A percentile compares a stretch with the other conserved stretches of the same genome.
Conservation (phyloP, 1,140 invertebrate genomes). For the Euwallacea fornicatus region DNA sequence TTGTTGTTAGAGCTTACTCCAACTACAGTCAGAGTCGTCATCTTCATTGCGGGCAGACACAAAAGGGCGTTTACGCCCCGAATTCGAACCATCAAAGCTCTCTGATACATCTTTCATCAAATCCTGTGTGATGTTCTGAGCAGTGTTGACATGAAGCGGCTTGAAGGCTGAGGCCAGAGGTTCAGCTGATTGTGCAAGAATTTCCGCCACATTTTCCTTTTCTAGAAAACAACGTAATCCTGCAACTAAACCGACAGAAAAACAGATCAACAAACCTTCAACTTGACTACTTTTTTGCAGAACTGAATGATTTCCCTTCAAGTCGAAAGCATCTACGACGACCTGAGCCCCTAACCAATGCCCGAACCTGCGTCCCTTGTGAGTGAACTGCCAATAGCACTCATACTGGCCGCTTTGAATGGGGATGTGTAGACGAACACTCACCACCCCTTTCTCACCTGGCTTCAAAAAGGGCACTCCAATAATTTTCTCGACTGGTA, state of each 20-base stretch:
- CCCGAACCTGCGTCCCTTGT: conserved; percentile 50
- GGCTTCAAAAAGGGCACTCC: conserved; percentile 50
- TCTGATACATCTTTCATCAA: no score
- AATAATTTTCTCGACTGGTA: conserved; percentile 42
- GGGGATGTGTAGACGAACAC: conserved; percentile 48
- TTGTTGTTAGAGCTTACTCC: neutral
- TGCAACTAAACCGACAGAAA: no score
- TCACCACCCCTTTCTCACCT: conserved; percentile 48
- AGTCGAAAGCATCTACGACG: conserved; percentile 26
- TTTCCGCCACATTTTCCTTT: no score
- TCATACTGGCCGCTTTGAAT: conserved; percentile 51
- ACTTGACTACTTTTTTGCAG: conserved; percentile 17
- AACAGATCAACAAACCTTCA: neutral
- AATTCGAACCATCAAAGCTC: no score
- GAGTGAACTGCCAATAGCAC: conserved; percentile 53
- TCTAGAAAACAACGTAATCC: neutral
- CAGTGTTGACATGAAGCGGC: no score
- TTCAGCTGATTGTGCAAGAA: neutral
- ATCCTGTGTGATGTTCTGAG: no score
- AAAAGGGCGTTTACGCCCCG: no score
- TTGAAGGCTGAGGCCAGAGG: neutral
- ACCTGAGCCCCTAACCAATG: conserved; percentile 48
- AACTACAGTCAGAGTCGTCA: conserved; percentile 11
- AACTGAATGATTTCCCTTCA: conserved; percentile 15
- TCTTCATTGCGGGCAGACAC: neutral